Percentiles rank a stretch among this genome's conserved stretches.
These are phyloP conservation scores for Lordiphosa andalusiaca DNA, from an alignment of 2,888 invertebrate species.

Conservation along the genomic window DNA sequence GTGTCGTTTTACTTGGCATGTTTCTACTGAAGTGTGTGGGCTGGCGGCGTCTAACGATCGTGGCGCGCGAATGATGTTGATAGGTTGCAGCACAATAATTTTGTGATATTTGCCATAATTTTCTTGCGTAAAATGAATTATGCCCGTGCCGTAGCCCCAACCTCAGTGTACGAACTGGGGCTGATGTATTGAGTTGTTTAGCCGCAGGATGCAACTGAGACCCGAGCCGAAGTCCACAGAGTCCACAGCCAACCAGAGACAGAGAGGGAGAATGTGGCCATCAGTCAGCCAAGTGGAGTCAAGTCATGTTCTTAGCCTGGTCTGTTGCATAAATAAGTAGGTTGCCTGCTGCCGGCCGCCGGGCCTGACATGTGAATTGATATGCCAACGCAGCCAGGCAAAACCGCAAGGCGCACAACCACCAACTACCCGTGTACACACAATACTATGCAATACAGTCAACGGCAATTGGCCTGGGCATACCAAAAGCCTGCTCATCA, in stretches of 20 bases:
- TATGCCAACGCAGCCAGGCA: constrained; percentile 63
- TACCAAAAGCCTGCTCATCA: constrained; percentile 51
- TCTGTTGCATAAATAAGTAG: constrained; percentile 64
- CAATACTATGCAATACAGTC: constrained; percentile 22
- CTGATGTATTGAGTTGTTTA: constrained; percentile 72
- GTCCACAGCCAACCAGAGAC: constrained; percentile 9
- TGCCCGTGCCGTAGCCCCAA: constrained; percentile 34
- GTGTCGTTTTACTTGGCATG: not conserved
- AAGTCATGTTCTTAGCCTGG: constrained; percentile 23
- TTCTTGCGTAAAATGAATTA: constrained; percentile 62
- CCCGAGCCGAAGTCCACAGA: constrained; percentile 20
- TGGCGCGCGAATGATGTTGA: constrained; percentile 49
- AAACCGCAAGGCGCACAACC: constrained; percentile 38
- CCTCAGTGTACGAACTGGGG: constrained; percentile 9
- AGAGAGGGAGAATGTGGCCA: constrained; percentile 41
- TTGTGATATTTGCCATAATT: constrained; percentile 64
- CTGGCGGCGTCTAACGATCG: constrained; percentile 40
- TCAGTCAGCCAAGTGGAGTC: constrained; percentile 49
- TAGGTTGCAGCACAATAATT: constrained; percentile 44
- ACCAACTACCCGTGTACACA: constrained; percentile 19
- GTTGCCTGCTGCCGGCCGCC: constrained; percentile 45
- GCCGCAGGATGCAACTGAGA: constrained; percentile 48
- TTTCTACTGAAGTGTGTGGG: constrained; percentile 16
- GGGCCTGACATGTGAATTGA: constrained; percentile 68
- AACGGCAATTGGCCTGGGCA: constrained; percentile 51